These are phyloP conservation scores for Lutraria rhynchaena DNA, from an alignment of 1,140 invertebrate species.

Conservation along the genomic window DNA sequence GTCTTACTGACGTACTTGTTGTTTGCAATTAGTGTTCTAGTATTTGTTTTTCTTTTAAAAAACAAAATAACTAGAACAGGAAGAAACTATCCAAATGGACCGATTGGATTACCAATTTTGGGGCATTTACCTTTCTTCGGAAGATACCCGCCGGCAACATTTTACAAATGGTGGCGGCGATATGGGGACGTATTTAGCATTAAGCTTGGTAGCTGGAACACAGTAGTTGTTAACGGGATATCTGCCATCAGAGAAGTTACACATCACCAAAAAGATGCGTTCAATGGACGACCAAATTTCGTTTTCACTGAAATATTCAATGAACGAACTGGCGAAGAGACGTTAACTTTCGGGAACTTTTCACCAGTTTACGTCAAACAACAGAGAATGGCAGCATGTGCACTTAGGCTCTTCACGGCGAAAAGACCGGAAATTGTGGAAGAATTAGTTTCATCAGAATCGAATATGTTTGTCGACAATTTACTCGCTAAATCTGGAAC, in stretches of 20 bases:
- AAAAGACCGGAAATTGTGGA: constrained; percentile 2
- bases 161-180: constrained; percentile 6
- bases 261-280: neutral
- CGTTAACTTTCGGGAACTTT: neutral
- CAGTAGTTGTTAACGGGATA: neutral
- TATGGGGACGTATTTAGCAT: constrained; percentile 19
- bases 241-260: neutral
- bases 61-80: no score
- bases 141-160: neutral
- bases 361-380: neutral
- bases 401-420: constrained; percentile 1
- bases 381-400: neutral
- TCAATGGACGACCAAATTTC: constrained; percentile 16
- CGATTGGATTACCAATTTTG: no score
- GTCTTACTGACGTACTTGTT: no score
- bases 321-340: neutral
- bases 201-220: constrained; percentile 6
- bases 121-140: neutral
- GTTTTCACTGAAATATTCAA: neutral
- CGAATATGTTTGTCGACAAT: neutral
- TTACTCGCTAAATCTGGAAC: neutral
- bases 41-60: no score
- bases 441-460: neutral
- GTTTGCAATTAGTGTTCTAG: no score
- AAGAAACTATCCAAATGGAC: no score